Evolutionary conservation across 35 echinoderm and acorn worm species (phyloP).

Genomic region (Ophioderma brevispina): DNA sequence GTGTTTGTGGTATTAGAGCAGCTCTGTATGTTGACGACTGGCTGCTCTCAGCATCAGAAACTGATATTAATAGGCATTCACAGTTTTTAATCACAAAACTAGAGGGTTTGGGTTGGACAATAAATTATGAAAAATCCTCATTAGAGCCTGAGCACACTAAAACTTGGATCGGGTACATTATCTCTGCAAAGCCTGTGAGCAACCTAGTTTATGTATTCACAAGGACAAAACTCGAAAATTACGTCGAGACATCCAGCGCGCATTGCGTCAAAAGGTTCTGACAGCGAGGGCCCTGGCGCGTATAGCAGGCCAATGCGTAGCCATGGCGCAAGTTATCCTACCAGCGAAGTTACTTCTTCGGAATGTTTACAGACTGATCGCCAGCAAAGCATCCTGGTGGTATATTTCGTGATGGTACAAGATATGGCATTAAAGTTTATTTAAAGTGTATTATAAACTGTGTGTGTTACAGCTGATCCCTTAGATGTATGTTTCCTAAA

Average conservation of each 20-base stretch:
- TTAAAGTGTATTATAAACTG: no score
- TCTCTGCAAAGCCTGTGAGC: background rate
- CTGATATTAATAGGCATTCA: no score
- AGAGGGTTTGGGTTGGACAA: background rate
- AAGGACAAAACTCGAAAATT: background rate
- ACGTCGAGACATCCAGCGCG: background rate
- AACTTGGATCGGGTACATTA: background rate
- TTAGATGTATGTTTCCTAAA: no score
- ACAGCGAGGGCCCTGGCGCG: background rate
- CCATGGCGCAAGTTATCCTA: background rate
- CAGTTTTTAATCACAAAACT: no score
- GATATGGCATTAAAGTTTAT: no score
- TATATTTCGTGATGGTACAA: no score
- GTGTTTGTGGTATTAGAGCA: no score
- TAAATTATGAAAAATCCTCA: conserved; percentile 13
- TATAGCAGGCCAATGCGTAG: background rate
- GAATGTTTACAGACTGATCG: background rate
- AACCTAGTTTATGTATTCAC: background rate
- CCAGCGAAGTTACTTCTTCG: background rate
- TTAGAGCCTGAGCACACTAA: background rate
- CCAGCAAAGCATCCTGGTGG: background rate
- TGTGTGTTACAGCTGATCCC: no score
- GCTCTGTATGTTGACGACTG: no score
- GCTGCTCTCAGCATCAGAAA: no score
- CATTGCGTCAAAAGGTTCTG: background rate